Base-by-base conservation (phyloP, 2,888 invertebrate genomes). In the Euplagia quadripunctaria region DNA sequence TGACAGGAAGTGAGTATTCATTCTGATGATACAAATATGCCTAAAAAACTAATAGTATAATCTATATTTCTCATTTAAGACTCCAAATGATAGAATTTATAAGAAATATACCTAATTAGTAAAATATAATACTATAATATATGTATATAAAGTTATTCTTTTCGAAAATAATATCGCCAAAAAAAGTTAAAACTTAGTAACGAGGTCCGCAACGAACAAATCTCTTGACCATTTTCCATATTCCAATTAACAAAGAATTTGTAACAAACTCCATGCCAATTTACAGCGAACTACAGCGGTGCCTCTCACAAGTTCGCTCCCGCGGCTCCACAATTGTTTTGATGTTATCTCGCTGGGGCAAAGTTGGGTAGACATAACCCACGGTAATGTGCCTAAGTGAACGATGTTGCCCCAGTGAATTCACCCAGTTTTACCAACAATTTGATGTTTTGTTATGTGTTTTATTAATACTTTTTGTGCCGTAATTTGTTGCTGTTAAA, bases 381-480 rank as follows among this genome's bases (percentile, higher is more conserved):
- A 85, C 84, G 82, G 90, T 95, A 94, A 95, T 94, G 92, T 92
- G 94, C 91, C 91, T 95, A 95, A 95, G 93, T 95, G 95, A 95
- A 91, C 91, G 95, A 95, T 95, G 95, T 93, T 90, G 86, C 95
- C 94, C 95, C 82, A 81, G 95, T 82, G 95, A 88, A 93, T 94
- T 93, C 90, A 89, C 88, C 87, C 88, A 89, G 90, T 90, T 92
- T 85, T 87, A 88, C 87, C 86, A 87, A 87, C 88, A 89, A 89
- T 91, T 91, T 90, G 87, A 91, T 92, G 89, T 86, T 89, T 82
- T 85, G 85, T 86, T 83, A 83, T 82, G 86, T 86, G 86, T 85
- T 86, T 81, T 86, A 79, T 83, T 83, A 82, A 87, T 89, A 84
- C 86, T 84, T 88, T 86, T 86, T 85, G 82, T 77, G 74, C 72